Evolutionary conservation across 2,113 vertebrate genomes (phyloP).

Genomic region (Podocnemis expansa): DNA sequence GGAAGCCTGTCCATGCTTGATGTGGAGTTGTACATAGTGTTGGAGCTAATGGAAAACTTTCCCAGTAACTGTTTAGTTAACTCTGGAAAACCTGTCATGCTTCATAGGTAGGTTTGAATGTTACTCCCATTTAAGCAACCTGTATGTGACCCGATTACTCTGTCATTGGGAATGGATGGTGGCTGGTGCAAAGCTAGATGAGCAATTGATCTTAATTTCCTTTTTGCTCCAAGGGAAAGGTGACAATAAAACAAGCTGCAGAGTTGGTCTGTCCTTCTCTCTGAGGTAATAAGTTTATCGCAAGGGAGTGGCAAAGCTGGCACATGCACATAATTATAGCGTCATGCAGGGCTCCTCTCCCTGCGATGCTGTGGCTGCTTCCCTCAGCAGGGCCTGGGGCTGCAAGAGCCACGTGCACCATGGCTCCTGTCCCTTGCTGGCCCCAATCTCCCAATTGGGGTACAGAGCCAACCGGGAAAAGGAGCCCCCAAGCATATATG

Average conservation of each 20-base stretch:
- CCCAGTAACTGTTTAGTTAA: not conserved
- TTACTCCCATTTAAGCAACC: not conserved
- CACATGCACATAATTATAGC: too few species aligned
- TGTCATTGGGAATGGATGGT: not conserved
- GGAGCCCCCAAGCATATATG: too few species aligned
- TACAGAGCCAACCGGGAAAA: too few species aligned
- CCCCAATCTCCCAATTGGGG: too few species aligned
- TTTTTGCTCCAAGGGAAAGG: not conserved
- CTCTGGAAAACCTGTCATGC: not conserved
- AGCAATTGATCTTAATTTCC: not conserved
- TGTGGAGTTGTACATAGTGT: not conserved
- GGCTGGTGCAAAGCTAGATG: not conserved
- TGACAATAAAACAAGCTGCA: not conserved
- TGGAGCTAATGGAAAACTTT: not conserved
- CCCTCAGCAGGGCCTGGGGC: too few species aligned
- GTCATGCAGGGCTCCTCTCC: too few species aligned
- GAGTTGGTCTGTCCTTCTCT: not conserved
- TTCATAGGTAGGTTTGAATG: not conserved
- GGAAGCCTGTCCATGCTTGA: not conserved
- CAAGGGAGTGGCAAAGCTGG: too few species aligned
- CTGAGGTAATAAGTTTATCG: not conserved
- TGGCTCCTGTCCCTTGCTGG: too few species aligned
- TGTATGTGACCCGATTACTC: not conserved
- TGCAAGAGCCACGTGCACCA: too few species aligned
- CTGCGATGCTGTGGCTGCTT: too few species aligned